Base-by-base conservation (phyloP, 2,797 vertebrate genomes). In the Scarus forsteni region DNA sequence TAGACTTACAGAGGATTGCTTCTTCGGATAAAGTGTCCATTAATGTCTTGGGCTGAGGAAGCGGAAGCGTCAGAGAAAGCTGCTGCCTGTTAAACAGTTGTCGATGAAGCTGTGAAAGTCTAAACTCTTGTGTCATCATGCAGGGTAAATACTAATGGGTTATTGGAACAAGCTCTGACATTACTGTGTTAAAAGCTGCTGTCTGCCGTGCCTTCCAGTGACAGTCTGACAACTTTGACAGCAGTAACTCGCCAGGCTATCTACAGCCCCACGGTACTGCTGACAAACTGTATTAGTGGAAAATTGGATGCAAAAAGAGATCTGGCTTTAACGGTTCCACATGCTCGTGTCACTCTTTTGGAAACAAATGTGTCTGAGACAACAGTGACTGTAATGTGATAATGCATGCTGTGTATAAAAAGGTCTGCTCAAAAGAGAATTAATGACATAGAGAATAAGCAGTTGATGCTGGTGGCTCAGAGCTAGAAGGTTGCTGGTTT, bases 251-350 rank as follows among this genome's bases (percentile, higher is more conserved):
- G 46, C 73, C 48, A 53, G 75, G 59, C 53, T 50, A 66, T 65
- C 74, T 61, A 80, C 63, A 61, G 70, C 52, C 77, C 73, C 8
- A 60, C 1, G 0, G 68, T 70, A 19, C 39, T 27, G 54, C 82
- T 85, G 86, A 86, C 77, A 81, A 40, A 48, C 34, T 43, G 56
- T 73, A 81, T 87, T 72, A 81, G 68, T 39, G 42, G 67, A 49
- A 66, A 74, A 50, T 13, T 34, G 45, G 49, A 69, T 15, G 50
- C 39, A 40, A 73, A 64, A 54, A 34, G 46, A 73, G 50, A 65
- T 72, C 49, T 57, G 55, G 55, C 59, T 48, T 12, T 66, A 58
- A 49, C 18, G 69, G 56, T 43, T 36, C 35, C 14, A 43, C 50
- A 6, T 81, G 64, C 42, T 54, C 75, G 48, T 55, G 53, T 68